Evolutionary conservation across 2,888 invertebrate genomes (phyloP), one percentile per base, ranked within the genome.

Genomic region (Helicoverpa assulta): DNA sequence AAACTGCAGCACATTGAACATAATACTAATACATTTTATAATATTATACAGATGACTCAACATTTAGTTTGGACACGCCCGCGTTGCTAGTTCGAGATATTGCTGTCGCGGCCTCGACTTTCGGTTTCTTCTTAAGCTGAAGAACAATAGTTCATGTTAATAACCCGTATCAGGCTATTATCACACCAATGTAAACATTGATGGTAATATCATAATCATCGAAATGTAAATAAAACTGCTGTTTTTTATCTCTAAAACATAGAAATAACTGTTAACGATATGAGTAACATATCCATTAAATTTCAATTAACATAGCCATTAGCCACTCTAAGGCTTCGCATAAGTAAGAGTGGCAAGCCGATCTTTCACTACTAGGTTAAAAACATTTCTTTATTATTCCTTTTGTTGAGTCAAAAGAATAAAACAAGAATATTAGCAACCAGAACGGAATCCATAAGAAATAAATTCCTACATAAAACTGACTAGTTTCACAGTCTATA

Each of bases 91-190:
- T 80, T 84, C 86, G 91, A 86, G 81, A 71, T 69, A 87, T 77
- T 73, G 86, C 83, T 76, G 88, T 78, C 66, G 90, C 77, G 79
- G 84, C 87, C 80, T 93, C 94, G 84, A 90, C 78, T 90, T 93
- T 94, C 80, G 84, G 84, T 89, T 94, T 95, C 94, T 95, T 95
- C 93, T 90, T 94, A 59, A 90, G 94, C 95, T 95, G 92, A 83
- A 88, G 87, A 89, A 89, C 84, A 87, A 91, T 86, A 76, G 67
- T 70, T 56, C 19, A 67, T 59, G 62, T 78, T 78, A 78, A 80
- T 80, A 76, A 79, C 70, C 70, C 59, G 14, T 64, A 55, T 54
- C 56, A 69, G 78, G 80, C 55, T 67, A 70, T 70, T 73, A 21
- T 52, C 58, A 67, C 29, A 64, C 29, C 12, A 62, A 59, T 29